A percentile compares a stretch with the other conserved stretches of the same genome.
Evolutionary conservation across 1,140 invertebrate species (phyloP).

Genomic region (Bombus sylvicola): DNA sequence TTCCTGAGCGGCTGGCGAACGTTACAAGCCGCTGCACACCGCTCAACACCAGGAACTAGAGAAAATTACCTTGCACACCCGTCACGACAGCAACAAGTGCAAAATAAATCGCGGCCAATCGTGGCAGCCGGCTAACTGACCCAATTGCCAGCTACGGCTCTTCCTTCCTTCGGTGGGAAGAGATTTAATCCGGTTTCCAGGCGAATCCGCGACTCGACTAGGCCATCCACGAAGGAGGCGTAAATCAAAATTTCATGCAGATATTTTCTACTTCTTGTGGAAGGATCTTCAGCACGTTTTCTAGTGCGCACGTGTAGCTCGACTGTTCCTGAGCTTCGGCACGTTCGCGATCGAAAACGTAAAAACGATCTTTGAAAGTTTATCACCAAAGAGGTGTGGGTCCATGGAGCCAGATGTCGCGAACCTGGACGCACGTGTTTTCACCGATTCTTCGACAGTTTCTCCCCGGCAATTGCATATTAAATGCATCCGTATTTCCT

Average conservation of each 20-base stretch:
- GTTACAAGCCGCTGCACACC: not conserved
- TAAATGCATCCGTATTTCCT: conserved; percentile 60
- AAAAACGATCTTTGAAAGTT: conserved; percentile 52
- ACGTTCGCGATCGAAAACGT: conserved; percentile 26
- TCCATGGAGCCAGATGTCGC: conserved; percentile 35
- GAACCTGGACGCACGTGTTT: conserved; percentile 30
- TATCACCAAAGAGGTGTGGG: conserved; percentile 4
- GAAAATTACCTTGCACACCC: conserved; percentile 4
- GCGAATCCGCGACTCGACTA: not conserved
- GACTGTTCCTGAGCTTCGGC: not conserved
- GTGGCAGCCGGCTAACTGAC: not conserved
- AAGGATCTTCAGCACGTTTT: not conserved
- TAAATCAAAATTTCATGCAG: conserved; percentile 42
- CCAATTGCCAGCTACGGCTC: not conserved
- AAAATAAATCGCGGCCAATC: conserved; percentile 23
- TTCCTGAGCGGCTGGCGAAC: too few relatives aligned
- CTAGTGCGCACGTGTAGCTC: not conserved
- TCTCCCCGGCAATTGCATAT: conserved; percentile 60
- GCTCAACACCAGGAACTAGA: not conserved
- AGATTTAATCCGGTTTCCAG: conserved; percentile 27
- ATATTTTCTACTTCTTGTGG: not conserved
- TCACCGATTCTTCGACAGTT: conserved; percentile 35
- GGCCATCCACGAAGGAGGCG: not conserved
- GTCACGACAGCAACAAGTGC: conserved; percentile 17
- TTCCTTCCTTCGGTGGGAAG: not conserved